Percentiles rank a stretch among this genome's conserved stretches.
Evolutionary conservation across 2,113 vertebrate species (phyloP).

Genomic region (Pangasianodon hypophthalmus): DNA sequence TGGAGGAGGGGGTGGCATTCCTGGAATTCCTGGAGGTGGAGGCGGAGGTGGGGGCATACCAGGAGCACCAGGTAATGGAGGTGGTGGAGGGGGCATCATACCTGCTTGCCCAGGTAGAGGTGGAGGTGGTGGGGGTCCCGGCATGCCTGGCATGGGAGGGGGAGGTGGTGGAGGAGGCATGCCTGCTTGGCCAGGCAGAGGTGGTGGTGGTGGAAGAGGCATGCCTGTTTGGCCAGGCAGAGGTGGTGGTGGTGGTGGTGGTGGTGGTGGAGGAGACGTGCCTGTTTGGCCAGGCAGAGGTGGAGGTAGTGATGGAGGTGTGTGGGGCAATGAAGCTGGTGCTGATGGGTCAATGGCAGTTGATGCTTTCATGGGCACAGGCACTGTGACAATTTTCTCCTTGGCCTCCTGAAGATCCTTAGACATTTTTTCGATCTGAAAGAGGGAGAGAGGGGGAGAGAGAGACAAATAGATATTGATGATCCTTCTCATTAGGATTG

Average conservation of each 20-base stretch:
- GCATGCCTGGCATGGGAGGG: conserved; percentile 49
- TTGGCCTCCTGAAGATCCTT: conserved; percentile 81
- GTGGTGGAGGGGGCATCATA: conserved; percentile 63
- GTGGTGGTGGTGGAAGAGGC: conserved; percentile 62
- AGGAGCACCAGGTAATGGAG: conserved; percentile 60
- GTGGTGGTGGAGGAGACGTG: conserved; percentile 46
- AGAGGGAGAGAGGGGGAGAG: conserved; percentile 21
- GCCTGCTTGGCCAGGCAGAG: conserved; percentile 40
- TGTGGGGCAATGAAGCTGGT: conserved; percentile 25
- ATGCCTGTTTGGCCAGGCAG: conserved; percentile 54
- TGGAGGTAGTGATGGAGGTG: conserved; percentile 55
- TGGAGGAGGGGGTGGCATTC: conserved; percentile 48
- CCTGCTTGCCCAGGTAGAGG: conserved; percentile 46
- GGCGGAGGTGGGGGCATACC: conserved; percentile 49
- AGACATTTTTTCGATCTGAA: conserved; percentile 77
- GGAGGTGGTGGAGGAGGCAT: conserved; percentile 42
- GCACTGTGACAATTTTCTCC: conserved; percentile 72
- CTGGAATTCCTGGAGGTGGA: conserved; percentile 48
- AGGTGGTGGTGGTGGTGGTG: conserved; percentile 56
- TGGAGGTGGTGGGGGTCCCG: conserved; percentile 50
- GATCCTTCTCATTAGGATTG: background rate
- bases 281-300: conserved; percentile 59
- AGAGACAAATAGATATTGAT: background rate
- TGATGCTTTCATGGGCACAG: conserved; percentile 56
- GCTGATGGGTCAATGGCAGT: background rate